A percentile compares a stretch with the other conserved stretches of the same genome.
phyloP scores from a whole-genome alignment of 2,113 vertebrate species.

The Colinus virginianus region DNA sequence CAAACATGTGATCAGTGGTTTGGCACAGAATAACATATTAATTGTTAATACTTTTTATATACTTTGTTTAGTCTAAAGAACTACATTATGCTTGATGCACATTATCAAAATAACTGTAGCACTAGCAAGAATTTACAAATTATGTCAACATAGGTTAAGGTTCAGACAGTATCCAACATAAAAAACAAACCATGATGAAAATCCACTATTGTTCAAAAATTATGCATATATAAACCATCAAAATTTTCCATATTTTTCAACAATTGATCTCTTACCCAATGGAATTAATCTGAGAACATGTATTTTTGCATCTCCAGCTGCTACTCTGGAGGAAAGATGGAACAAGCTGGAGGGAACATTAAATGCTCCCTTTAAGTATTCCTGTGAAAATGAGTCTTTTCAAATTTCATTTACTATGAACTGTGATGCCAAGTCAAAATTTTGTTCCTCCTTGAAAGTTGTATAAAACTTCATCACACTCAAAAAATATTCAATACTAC shows the following conservation, averaged over 20 bases:
- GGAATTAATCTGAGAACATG: background rate
- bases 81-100: background rate
- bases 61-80: background rate
- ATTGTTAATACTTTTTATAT: constrained; percentile 12
- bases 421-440: background rate
- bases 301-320: background rate
- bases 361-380: background rate
- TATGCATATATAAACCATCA: background rate
- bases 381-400: background rate
- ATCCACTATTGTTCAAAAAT: background rate
- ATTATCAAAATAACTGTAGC: background rate
- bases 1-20: background rate
- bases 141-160: background rate
- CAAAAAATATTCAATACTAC: background rate
- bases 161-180: background rate
- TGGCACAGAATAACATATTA: background rate
- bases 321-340: background rate
- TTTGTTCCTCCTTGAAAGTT: background rate
- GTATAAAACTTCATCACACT: background rate
- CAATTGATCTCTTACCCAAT: background rate
- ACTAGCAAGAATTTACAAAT: background rate
- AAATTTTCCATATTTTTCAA: background rate
- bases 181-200: background rate
- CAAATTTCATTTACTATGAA: background rate
- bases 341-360: background rate